phyloP scores from a whole-genome alignment of 2,888 invertebrate genomes.

The Drosophila crucigera region DNA sequence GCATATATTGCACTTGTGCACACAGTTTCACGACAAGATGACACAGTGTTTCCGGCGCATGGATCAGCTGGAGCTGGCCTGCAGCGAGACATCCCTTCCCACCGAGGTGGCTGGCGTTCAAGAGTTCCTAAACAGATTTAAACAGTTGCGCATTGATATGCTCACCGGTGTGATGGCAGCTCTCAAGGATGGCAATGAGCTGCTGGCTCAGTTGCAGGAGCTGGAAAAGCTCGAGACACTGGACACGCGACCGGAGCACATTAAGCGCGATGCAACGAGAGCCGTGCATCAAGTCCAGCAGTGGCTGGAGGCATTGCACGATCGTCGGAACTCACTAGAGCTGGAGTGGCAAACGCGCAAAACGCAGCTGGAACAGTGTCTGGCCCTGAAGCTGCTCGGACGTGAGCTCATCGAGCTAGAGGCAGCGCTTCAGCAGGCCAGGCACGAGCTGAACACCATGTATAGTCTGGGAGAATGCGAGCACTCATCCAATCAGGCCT shows the following conservation, averaged over 20 bases:
- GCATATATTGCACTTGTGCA: slow-evolving; percentile 91
- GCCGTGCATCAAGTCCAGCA: slow-evolving; percentile 89
- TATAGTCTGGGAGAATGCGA: slow-evolving; percentile 89
- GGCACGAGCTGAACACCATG: slow-evolving; percentile 86
- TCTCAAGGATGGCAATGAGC: slow-evolving; percentile 91
- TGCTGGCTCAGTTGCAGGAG: slow-evolving; percentile 91
- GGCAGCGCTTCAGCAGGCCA: slow-evolving; percentile 87
- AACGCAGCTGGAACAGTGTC: slow-evolving; percentile 91
- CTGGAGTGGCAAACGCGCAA: slow-evolving; percentile 89
- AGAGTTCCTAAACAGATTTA: slow-evolving; percentile 89
- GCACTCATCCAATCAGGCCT: slow-evolving; percentile 88
- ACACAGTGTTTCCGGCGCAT: slow-evolving; percentile 89
- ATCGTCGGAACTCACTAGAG: slow-evolving; percentile 90
- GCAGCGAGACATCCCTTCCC: slow-evolving; percentile 89
- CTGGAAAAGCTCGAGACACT: slow-evolving; percentile 91
- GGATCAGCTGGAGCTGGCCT: slow-evolving; percentile 89
- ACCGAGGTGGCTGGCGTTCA: slow-evolving; percentile 91
- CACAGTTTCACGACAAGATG: slow-evolving; percentile 91
- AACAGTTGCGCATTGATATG: slow-evolving; percentile 90
- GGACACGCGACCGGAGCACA: slow-evolving; percentile 90
- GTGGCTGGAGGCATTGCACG: slow-evolving; percentile 91
- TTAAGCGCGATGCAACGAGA: slow-evolving; percentile 86
- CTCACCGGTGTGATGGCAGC: slow-evolving; percentile 92
- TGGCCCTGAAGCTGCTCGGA: slow-evolving; percentile 90
- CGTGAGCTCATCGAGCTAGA: slow-evolving; percentile 90